Conservation (phyloP, 2,797 vertebrate genomes). For the Hirundo rustica region DNA sequence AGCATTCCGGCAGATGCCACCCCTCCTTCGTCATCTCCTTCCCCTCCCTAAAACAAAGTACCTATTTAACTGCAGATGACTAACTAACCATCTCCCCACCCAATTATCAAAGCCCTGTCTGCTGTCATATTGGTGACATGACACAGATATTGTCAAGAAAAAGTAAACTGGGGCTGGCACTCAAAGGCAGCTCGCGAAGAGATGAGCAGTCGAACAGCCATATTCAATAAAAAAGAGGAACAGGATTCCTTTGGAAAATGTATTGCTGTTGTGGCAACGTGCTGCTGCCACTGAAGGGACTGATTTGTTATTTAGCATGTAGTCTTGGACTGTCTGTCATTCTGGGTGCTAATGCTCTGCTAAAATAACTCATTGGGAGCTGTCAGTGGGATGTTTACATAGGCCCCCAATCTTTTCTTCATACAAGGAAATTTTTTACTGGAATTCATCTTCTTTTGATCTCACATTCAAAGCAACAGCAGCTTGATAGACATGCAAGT, state of each 20-base stretch:
- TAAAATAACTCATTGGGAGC: constrained; percentile 89
- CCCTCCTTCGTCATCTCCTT: constrained; percentile 1
- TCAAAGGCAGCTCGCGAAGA: constrained; percentile 59
- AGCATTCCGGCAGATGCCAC: constrained; percentile 33
- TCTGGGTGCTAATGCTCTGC: constrained; percentile 83
- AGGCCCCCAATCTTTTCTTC: constrained; percentile 85
- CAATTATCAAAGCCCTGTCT: constrained; percentile 72
- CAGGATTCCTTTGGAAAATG: constrained; percentile 71
- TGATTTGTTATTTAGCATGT: constrained; percentile 83
- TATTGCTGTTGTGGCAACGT: constrained; percentile 75
- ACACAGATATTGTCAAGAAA: constrained; percentile 63
- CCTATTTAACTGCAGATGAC: constrained; percentile 55
- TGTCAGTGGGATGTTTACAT: constrained; percentile 89
- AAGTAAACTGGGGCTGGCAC: constrained; percentile 64
- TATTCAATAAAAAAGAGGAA: constrained; percentile 59
- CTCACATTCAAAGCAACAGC: constrained; percentile 89
- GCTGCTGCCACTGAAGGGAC: constrained; percentile 71
- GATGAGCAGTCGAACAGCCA: constrained; percentile 69
- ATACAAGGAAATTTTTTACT: constrained; percentile 81
- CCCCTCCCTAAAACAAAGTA: constrained; percentile 51
- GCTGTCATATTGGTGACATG: constrained; percentile 62
- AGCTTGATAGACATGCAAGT: constrained; percentile 87
- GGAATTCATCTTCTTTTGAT: constrained; percentile 94
- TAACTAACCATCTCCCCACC: constrained; percentile 57
- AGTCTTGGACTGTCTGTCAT: constrained; percentile 81